Conservation (phyloP, 2,888 invertebrate species). For the Parapristionchus giblindavisi region DNA sequence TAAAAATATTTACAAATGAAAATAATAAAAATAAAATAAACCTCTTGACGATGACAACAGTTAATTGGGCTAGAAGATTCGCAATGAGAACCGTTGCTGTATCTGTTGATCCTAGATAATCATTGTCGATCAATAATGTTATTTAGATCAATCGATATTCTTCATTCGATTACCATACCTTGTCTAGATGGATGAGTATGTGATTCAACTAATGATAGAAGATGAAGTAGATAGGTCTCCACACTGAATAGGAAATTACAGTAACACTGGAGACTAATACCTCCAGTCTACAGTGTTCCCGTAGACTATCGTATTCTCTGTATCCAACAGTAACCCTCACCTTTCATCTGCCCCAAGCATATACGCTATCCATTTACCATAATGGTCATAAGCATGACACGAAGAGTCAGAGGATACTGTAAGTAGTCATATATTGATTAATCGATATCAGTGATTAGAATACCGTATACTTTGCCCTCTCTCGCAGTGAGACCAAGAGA, state of each 20-base stretch:
- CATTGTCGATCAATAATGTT: not conserved
- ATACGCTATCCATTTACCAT: slow-evolving; percentile 28
- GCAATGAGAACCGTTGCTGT: slow-evolving; percentile 14
- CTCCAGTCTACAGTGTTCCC: not conserved
- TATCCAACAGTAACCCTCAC: not conserved
- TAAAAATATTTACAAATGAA: not conserved
- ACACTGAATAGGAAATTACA: slow-evolving; percentile 43
- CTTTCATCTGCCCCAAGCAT: slow-evolving; percentile 33
- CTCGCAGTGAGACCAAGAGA: slow-evolving; percentile 45
- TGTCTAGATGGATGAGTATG: slow-evolving; percentile 47
- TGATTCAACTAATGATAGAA: slow-evolving; percentile 47
- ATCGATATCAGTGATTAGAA: not conserved
- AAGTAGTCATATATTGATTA: not conserved
- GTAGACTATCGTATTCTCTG: not conserved
- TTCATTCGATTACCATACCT: slow-evolving; percentile 41
- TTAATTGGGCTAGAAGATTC: slow-evolving; percentile 19
- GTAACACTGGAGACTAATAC: not conserved
- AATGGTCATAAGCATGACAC: slow-evolving; percentile 8
- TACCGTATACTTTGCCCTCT: slow-evolving; percentile 45
- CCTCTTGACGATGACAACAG: slow-evolving; percentile 12
- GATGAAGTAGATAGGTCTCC: slow-evolving; percentile 44
- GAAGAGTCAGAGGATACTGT: slow-evolving; percentile 20
- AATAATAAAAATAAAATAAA: not conserved
- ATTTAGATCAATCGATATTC: not conserved
- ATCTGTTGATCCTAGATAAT: slow-evolving; percentile 20